Evolutionary conservation across 2,888 invertebrate genomes (phyloP), one percentile per base, ranked within the genome.

Genomic region (Ernsta delagoae): DNA sequence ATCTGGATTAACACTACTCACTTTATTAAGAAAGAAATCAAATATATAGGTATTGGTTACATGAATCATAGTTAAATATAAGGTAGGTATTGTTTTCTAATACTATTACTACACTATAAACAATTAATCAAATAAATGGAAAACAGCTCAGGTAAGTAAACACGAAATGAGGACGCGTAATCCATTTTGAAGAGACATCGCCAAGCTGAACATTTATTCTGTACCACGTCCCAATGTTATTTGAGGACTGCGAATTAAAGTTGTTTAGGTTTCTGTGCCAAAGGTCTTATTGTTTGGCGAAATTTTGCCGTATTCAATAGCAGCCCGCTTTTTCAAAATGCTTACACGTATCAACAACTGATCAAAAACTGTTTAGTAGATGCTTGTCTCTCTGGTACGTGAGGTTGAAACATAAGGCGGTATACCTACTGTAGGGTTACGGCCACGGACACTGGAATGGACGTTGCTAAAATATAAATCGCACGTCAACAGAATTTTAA

Each of bases 311-410:
- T 79, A 82, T 81, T 79, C 82, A 84, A 83, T 81, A 77, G 75
- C 75, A 75, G 77, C 79, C 78, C 78, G 80, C 77, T 81, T 83
- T 85, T 85, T 80, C 76, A 79, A 88, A 88, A 86, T 86, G 75
- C 83, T 81, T 78, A 81, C 87, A 87, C 86, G 89, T 86, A 80
- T 81, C 77, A 82, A 87, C 81, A 83, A 86, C 83, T 86, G 87
- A 89, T 89, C 86, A 87, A 88, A 88, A 83, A 86, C 84, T 83
- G 87, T 88, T 88, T 88, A 84, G 83, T 86, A 84, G 87, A 86
- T 86, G 83, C 78, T 87, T 89, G 89, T 90, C 86, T 86, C 73
- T 74, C 73, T 12, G 41, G 84, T 82, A 90, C 89, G 89, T 89
- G 88, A 83, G 84, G 79, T 81, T 82, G 81, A 79, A 86, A 82